phyloP scores from a whole-genome alignment of 2,113 vertebrate genomes.

The Ploceus nigricollis region DNA sequence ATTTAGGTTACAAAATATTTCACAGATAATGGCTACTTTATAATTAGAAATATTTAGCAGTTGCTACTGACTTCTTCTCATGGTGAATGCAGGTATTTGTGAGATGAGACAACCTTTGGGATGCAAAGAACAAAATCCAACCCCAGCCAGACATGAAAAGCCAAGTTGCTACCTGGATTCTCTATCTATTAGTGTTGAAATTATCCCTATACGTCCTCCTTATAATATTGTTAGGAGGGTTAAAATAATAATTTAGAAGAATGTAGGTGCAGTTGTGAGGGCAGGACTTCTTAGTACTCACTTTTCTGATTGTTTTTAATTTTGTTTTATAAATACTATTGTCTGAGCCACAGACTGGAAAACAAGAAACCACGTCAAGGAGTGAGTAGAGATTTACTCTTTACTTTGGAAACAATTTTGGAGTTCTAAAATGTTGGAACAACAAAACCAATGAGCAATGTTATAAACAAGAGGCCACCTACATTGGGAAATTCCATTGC shows the following conservation, averaged over 20 bases:
- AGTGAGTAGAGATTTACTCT: not conserved
- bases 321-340: not conserved
- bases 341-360: not conserved
- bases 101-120: not conserved
- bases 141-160: not conserved
- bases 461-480: not conserved
- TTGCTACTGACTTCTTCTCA: not conserved
- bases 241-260: not conserved
- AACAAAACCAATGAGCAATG: not conserved
- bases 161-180: not conserved
- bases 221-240: not conserved
- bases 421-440: not conserved
- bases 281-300: not conserved
- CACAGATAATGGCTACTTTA: not conserved
- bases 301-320: not conserved
- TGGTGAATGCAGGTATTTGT: not conserved
- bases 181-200: not conserved
- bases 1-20: not conserved
- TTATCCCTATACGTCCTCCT: not conserved
- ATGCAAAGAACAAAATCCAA: not conserved
- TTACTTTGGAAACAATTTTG: not conserved
- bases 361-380: not conserved
- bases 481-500: not conserved
- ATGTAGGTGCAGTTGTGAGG: not conserved
- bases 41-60: not conserved